Evolutionary conservation across 2,888 invertebrate genomes (phyloP), one percentile per base, ranked within the genome.

Genomic region (Bellardia pandia): DNA sequence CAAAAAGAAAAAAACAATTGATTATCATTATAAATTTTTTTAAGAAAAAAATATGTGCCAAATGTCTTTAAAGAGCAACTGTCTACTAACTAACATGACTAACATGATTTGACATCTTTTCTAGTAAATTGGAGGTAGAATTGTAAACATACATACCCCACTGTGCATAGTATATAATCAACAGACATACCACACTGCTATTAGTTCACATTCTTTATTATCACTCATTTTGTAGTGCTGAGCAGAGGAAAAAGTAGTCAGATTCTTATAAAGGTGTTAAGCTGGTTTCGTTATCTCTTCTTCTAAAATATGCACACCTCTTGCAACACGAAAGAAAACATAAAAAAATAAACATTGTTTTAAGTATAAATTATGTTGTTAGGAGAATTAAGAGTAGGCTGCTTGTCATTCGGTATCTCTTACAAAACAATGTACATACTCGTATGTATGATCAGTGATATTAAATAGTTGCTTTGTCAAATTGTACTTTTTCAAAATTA

Each of bases 181-280:
- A 51, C 2, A 71, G 45, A 16, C 71, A 23, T 60, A 40, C 51
- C 16, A 60, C 37, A 56, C 42, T 23, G 16, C 23, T 62, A 69
- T 69, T 58, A 69, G 33, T 69, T 78, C 48, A 60, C 79, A 71
- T 71, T 79, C 51, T 23, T 71, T 71, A 71, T 79, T 71, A 79
- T 71, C 48, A 69, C 53, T 66, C n/a, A 56, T 9, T 48, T 75
- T 33, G 33, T 37, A 60, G 11, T 33, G n/a, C 7, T 48, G n/a
- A 56, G 5, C 7, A 72, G 37, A 23, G 40, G 37, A 56, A 56
- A 40, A 72, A 72, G 68, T 53, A 51, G 51, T 71, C 51, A 71
- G 51, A 9, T 33, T 33, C 45, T 37, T 33, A 69, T 33, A 69
- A 51, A 71, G 60, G 71, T 79, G 69, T 71, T 62, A 51, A 71